Conservation (phyloP, 2,797 vertebrate species). For the Alcedo atthis region DNA sequence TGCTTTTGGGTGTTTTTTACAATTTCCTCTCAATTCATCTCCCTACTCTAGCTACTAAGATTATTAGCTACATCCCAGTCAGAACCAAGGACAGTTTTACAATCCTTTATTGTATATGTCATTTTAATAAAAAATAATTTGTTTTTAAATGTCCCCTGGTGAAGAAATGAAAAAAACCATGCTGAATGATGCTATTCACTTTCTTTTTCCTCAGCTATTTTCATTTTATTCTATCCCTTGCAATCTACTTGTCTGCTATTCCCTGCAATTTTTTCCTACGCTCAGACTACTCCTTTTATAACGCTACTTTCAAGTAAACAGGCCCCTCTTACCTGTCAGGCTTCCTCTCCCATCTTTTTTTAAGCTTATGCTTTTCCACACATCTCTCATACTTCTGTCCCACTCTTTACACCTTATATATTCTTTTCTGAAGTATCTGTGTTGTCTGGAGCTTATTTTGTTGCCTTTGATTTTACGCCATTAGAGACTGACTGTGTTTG, state of each 20-base stretch:
- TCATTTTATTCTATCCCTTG: slow-evolving; percentile 27
- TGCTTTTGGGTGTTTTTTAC: neutral
- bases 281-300: slow-evolving; percentile 34
- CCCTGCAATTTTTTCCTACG: slow-evolving; percentile 27
- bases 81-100: slow-evolving; percentile 1
- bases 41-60: neutral
- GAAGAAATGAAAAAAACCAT: neutral
- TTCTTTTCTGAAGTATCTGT: slow-evolving; percentile 40
- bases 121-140: slow-evolving; percentile 23
- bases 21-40: neutral
- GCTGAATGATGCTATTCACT: neutral
- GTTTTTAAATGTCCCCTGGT: neutral
- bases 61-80: slow-evolving; percentile 2
- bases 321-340: slow-evolving; percentile 35
- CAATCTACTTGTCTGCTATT: slow-evolving; percentile 30
- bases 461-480: slow-evolving; percentile 66
- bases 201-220: slow-evolving; percentile 6
- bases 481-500: slow-evolving; percentile 57
- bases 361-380: slow-evolving; percentile 45
- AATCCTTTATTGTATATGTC: neutral
- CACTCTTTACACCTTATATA: slow-evolving; percentile 33
- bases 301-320: slow-evolving; percentile 38
- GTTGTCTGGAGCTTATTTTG: slow-evolving; percentile 68
- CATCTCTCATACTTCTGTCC: slow-evolving; percentile 31
- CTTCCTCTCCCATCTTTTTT: slow-evolving; percentile 25